Evolutionary conservation across 2,888 invertebrate genomes (phyloP).

Genomic region (Clanis bilineata): DNA sequence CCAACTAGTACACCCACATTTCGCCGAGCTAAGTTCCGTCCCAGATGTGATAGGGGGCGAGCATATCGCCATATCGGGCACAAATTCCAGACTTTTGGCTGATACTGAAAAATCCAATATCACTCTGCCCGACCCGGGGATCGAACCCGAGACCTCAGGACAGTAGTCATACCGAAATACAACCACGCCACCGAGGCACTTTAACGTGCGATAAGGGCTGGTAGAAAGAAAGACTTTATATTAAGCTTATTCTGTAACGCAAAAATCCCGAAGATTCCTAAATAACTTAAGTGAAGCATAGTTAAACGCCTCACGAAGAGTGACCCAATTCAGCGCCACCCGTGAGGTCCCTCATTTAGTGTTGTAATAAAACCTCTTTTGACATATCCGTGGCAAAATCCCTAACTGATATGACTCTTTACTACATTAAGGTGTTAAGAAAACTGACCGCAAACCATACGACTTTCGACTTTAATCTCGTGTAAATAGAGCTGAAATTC

Average conservation of each 20-base stretch:
- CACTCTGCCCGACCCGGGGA: too few species aligned
- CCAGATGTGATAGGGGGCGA: too few species aligned
- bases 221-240: too few species aligned
- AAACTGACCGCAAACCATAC: conserved; percentile 31
- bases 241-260: not conserved
- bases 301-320: conserved; percentile 42
- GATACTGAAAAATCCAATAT: too few species aligned
- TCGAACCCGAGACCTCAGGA: too few species aligned
- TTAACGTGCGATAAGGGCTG: too few species aligned
- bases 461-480: conserved; percentile 27
- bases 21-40: too few species aligned
- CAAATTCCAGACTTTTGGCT: too few species aligned
- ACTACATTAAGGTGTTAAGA: conserved; percentile 78
- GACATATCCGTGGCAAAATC: conserved; percentile 83
- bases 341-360: conserved; percentile 77
- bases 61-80: too few species aligned
- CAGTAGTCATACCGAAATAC: too few species aligned
- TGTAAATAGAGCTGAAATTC: conserved; percentile 27
- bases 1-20: too few species aligned
- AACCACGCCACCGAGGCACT: too few species aligned
- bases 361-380: conserved; percentile 80
- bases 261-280: not conserved
- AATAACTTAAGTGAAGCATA: not conserved
- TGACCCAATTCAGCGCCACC: conserved; percentile 65
- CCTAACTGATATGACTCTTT: conserved; percentile 78